Conservation (phyloP, 92 coral and sea anemone genomes). For the Scolanthus callimorphus region DNA sequence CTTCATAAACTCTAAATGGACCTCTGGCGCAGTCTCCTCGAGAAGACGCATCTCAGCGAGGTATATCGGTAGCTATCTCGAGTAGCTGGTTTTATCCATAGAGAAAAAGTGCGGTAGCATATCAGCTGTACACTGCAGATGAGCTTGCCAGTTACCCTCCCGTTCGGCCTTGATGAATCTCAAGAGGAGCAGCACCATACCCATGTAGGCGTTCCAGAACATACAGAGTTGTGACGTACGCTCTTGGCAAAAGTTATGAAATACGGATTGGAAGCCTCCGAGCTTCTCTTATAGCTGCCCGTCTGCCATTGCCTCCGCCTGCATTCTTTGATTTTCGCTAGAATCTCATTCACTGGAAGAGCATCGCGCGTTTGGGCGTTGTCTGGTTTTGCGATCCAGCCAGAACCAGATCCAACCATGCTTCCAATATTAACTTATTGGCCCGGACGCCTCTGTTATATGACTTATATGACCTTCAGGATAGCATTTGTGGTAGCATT, state of each 20-base stretch:
- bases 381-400: not conserved
- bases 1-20: slow-evolving; percentile 20
- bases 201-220: slow-evolving; percentile 43
- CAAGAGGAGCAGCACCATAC: slow-evolving; percentile 28
- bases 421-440: slow-evolving; percentile 8
- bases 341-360: not conserved
- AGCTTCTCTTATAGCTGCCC: no score
- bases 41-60: slow-evolving; percentile 39
- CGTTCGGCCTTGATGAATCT: slow-evolving; percentile 29
- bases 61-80: slow-evolving; percentile 39
- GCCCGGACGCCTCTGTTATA: slow-evolving; percentile 27
- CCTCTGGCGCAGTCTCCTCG: slow-evolving; percentile 12
- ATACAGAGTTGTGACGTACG: not conserved
- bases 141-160: slow-evolving; percentile 13
- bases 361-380: not conserved
- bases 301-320: no score
- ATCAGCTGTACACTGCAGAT: slow-evolving; percentile 6
- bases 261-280: not conserved
- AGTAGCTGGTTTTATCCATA: slow-evolving; percentile 15
- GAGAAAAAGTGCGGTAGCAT: slow-evolving; percentile 18
- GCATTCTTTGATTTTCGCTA: not conserved
- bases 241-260: slow-evolving; percentile 1
- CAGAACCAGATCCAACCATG: slow-evolving; percentile 6
- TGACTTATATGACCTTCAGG: slow-evolving; percentile 9
- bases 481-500: not conserved